These are phyloP conservation scores for Cataglyphis albicans DNA, from an alignment of 2,888 invertebrate species.

Conservation along the genomic window DNA sequence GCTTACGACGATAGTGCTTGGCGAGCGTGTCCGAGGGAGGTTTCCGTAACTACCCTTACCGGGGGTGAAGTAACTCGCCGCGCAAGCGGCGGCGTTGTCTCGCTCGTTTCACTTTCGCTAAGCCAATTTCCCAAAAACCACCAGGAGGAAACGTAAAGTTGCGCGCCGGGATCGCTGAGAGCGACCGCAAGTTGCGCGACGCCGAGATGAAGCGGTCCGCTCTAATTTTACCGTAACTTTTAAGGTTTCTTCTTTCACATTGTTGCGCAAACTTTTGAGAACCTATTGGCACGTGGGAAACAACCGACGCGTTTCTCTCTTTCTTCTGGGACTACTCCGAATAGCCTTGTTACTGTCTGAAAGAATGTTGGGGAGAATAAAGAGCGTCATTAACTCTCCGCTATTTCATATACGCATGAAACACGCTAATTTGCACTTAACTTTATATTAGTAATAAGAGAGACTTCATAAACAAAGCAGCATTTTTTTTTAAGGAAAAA, in stretches of 20 bases:
- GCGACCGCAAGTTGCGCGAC: conserved; percentile 53
- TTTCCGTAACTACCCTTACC: conserved; percentile 46
- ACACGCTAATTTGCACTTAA: background rate
- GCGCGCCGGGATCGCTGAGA: conserved; percentile 49
- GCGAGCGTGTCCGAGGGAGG: conserved; percentile 38
- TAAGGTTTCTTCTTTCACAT: conserved; percentile 64
- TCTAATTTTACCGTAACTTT: conserved; percentile 74
- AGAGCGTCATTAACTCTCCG: conserved; percentile 21
- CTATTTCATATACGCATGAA: background rate
- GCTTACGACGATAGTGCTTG: conserved; percentile 33
- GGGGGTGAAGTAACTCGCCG: conserved; percentile 30
- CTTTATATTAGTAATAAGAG: conserved; percentile 8
- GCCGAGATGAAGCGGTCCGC: conserved; percentile 33
- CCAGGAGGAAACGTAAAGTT: conserved; percentile 63
- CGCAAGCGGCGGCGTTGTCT: conserved; percentile 42
- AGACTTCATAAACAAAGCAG: background rate
- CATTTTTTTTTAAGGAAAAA: background rate
- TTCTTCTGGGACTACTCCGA: conserved; percentile 44
- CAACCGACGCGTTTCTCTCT: background rate
- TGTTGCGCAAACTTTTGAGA: conserved; percentile 62
- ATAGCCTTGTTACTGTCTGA: conserved; percentile 14
- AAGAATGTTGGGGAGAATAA: conserved; percentile 3
- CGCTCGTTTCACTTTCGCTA: conserved; percentile 67
- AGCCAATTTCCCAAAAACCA: conserved; percentile 68
- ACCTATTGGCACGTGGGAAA: conserved; percentile 60